Evolutionary conservation across 2,797 vertebrate species (phyloP).

Genomic region (Sebastes minor): DNA sequence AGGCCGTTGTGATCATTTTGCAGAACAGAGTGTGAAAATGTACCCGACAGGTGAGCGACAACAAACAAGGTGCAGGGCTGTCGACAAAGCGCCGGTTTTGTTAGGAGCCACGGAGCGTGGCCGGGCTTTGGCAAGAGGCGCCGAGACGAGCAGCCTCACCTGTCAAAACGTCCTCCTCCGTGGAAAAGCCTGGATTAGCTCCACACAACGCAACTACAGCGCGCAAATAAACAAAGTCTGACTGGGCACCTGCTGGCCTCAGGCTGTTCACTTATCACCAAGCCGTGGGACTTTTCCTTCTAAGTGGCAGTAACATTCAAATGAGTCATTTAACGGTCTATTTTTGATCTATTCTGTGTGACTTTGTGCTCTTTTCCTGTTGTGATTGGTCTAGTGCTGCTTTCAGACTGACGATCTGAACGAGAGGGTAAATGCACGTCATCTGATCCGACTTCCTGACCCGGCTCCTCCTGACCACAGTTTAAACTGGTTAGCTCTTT

Average conservation of each 20-base stretch:
- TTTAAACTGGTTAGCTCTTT: neutral
- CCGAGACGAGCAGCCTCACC: constrained; percentile 36
- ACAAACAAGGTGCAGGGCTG: neutral
- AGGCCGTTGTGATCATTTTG: neutral
- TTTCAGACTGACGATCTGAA: neutral
- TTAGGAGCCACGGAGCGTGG: constrained; percentile 42
- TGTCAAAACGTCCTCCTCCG: constrained; percentile 52
- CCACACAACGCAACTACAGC: neutral
- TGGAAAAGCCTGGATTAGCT: constrained; percentile 27
- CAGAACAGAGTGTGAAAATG: constrained; percentile 17
- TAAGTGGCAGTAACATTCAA: neutral
- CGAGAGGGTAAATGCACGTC: neutral
- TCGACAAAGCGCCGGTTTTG: constrained; percentile 32
- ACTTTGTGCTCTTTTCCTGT: neutral
- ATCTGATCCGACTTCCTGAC: neutral
- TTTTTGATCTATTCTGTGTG: neutral
- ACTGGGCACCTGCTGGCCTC: constrained; percentile 1
- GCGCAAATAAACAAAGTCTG: constrained; percentile 31
- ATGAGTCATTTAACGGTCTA: neutral
- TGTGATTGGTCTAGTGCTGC: neutral
- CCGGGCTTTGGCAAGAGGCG: constrained; percentile 16
- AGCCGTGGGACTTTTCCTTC: neutral
- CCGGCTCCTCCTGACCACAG: neutral
- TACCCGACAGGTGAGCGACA: constrained; percentile 25
- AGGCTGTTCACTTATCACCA: neutral